A percentile compares a stretch with the other conserved stretches of the same genome.
Conservation (phyloP, 1,140 invertebrate species). For the Musca domestica region DNA sequence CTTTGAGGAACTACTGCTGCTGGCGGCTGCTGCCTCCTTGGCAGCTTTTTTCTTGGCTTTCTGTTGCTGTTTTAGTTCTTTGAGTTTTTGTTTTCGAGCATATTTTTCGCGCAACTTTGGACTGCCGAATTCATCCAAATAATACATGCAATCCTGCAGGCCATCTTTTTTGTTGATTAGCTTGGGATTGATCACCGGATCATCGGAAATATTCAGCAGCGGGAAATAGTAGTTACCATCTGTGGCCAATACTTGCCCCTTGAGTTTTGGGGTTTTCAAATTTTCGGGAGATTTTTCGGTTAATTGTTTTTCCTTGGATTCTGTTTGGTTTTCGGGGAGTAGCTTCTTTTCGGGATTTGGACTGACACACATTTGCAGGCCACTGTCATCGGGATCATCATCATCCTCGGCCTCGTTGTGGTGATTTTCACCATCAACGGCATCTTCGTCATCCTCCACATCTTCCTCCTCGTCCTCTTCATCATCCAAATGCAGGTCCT, state of each 20-base stretch:
- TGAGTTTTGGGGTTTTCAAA: neutral
- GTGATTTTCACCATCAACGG: too few relatives aligned
- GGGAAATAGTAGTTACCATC: conserved; percentile 48
- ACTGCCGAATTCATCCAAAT: conserved; percentile 52
- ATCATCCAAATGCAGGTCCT: conserved; percentile 29
- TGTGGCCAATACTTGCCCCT: conserved; percentile 38
- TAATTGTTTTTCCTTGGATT: neutral
- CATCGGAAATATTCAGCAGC: conserved; percentile 47
- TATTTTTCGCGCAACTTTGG: conserved; percentile 51
- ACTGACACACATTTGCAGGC: conserved; percentile 4
- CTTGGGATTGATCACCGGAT: conserved; percentile 46
- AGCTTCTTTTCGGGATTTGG: too few relatives aligned
- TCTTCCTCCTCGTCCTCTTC: conserved; percentile 40
- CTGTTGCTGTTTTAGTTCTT: conserved; percentile 40
- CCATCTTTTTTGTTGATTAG: conserved; percentile 52
- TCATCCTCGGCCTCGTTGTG: too few relatives aligned
- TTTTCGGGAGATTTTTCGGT: neutral
- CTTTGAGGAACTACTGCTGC: conserved; percentile 29
- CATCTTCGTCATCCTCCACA: neutral
- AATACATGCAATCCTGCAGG: conserved; percentile 52
- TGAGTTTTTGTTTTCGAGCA: conserved; percentile 46
- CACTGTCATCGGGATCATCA: conserved; percentile 4
- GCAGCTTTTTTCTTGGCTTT: conserved; percentile 34
- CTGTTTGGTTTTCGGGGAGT: neutral
- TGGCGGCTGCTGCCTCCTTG: conserved; percentile 46